Evolutionary conservation across 2,113 vertebrate genomes (phyloP), one percentile per base, ranked within the genome.

Genomic region (Redunca redunca): DNA sequence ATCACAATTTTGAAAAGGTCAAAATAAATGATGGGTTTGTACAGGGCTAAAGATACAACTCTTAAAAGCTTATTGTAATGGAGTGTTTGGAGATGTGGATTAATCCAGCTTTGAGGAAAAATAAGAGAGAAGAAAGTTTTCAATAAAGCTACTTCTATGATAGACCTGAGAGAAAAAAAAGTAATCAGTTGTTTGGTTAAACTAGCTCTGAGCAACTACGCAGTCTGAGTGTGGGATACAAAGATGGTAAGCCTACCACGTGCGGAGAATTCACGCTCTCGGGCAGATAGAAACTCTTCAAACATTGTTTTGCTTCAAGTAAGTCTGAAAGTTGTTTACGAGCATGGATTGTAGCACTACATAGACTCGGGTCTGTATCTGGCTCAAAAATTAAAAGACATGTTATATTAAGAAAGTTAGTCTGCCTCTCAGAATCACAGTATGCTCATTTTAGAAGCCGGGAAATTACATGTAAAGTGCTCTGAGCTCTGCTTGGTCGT

Each of bases 401-500:
- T 36, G 12, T 7, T 46, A 16, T 9, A 36, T 50, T 85, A 16
- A 83, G 15, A 33, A 62, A 74, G 36, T 33, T 53, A 78, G 40
- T 33, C 62, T 94, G 30, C 10, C 16, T 58, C 57, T 90, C 6
- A 67, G 25, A 57, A 80, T 90, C 50, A 78, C n/a, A 57, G 17
- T 40, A 3, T 33, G 9, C 19, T 80, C 8, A 2, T 71, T 57
- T 55, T 67, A 57, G 52, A 90, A 62, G 40, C 40, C 36, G 21
- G 25, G 30, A 53, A 50, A 60, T 57, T 11, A 9, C 91, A 67
- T 3, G 0, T 16, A n/a, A 74, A 33, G 26, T 9, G 21, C 36
- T 40, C 36, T 13, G 67, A 6, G 11, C 19, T 74, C 2, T 13
- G n/a, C 67, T 40, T 23, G 36, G 21, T 23, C 0, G 0, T 3